Percentiles rank a stretch among this genome's conserved stretches.
Evolutionary conservation across 1,140 invertebrate species (phyloP).

Genomic region (Listronotus bonariensis): DNA sequence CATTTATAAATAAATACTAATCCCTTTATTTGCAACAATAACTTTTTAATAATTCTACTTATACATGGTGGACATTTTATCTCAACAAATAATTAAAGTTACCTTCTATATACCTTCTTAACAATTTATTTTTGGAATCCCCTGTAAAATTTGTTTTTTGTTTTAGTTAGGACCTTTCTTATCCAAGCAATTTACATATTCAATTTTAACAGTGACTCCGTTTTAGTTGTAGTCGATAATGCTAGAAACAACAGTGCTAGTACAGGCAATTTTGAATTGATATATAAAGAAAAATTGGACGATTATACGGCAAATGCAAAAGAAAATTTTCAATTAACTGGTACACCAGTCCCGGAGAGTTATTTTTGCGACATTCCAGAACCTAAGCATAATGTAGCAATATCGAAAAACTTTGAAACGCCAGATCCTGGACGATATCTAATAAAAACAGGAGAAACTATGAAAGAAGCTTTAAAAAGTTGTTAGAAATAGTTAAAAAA

Average conservation of each 20-base stretch:
- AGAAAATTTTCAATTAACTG: conserved; percentile 26
- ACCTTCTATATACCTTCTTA: no score
- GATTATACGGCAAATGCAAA: conserved; percentile 5
- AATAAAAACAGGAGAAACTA: conserved; percentile 41
- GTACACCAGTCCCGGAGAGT: conserved; percentile 26
- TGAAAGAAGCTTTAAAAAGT: conserved; percentile 47
- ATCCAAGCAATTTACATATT: no score
- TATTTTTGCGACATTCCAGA: conserved; percentile 34
- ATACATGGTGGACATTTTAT: no score
- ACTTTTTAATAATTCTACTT: no score
- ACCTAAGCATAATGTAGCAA: no score
- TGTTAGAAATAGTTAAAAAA: conserved; percentile 43
- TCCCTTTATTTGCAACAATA: no score
- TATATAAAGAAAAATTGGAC: conserved; percentile 43
- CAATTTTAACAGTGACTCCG: no score
- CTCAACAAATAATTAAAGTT: no score
- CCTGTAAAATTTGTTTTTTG: no score
- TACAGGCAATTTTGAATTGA: conserved; percentile 63
- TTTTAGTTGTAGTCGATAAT: conserved; percentile 64
- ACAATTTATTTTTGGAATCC: no score
- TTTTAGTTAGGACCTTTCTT: no score
- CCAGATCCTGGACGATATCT: conserved; percentile 37
- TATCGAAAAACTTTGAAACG: conserved; percentile 10
- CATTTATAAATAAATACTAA: no score
- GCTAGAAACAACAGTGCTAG: conserved; percentile 56